Evolutionary conservation across 2,797 vertebrate genomes (phyloP), one percentile per base, ranked within the genome.

Genomic region (Oryzias sinensis): DNA sequence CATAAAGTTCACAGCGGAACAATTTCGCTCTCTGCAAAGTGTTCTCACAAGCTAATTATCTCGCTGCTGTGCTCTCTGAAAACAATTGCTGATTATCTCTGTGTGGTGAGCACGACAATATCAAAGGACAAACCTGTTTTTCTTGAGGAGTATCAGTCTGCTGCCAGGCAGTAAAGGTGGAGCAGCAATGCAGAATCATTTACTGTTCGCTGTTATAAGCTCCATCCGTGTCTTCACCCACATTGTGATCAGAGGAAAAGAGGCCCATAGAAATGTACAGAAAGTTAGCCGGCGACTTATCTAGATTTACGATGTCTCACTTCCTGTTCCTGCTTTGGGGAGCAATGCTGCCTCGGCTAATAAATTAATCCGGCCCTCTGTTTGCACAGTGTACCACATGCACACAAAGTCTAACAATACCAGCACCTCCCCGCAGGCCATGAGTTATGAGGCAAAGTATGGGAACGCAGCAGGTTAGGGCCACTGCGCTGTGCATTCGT

Each of bases 261-360:
- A 74, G 58, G 47, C 72, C 70, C 81, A 79, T 65, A 77, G 79
- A 77, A 87, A 73, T 66, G 76, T 83, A 81, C 83, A 74, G 79
- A 76, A 65, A 66, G 59, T 77, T 87, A 87, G 90, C 85, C 84
- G 56, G 79, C 82, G 85, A 87, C 86, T 87, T 85, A 81, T 84
- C 82, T 65, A 88, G 89, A 91, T 91, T 91, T 90, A 90, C 68
- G 81, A 87, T n/a, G 65, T 77, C 80, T 84, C 81, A 87, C 85
- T 89, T 88, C 82, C 86, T 81, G 76, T 80, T 87, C 81, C 73
- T 81, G 80, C 85, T 90, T 90, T 86, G 79, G 88, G 87, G 87
- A 91, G 82, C 77, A n/a, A 68, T 77, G 77, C 86, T 83, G 85
- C 81, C 80, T 78, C 58, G 54, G 81, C 79, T 89, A 87, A 89